phyloP scores from a whole-genome alignment of 2,888 invertebrate species.

The Cephus sareptanus region DNA sequence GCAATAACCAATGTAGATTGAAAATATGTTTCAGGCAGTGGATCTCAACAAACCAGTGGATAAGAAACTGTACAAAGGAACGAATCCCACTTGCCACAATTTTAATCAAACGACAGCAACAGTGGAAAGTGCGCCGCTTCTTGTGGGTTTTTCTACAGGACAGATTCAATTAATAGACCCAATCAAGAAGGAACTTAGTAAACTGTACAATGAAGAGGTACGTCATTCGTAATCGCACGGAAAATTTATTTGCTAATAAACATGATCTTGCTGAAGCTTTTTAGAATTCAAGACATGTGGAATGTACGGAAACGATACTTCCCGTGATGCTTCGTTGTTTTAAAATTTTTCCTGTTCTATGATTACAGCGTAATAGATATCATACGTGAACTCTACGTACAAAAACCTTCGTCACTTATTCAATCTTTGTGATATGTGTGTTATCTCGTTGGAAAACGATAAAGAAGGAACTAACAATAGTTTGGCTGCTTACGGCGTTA shows the following conservation, averaged over 20 bases:
- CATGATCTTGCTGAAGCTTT: not conserved
- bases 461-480: conserved; percentile 34
- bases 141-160: conserved; percentile 98
- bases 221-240: conserved; percentile 46
- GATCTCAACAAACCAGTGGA: conserved; percentile 97
- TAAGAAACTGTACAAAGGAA: conserved; percentile 98
- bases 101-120: conserved; percentile 90
- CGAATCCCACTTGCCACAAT: conserved; percentile 98
- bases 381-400: conserved; percentile 17
- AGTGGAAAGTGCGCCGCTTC: conserved; percentile 85
- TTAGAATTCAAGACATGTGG: not conserved
- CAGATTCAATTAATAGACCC: conserved; percentile 98
- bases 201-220: conserved; percentile 98
- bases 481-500: conserved; percentile 12
- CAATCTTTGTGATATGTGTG: conserved; percentile 29
- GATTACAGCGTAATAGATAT: conserved; percentile 11
- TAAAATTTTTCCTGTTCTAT: not conserved
- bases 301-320: not conserved
- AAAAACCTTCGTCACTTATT: conserved; percentile 28
- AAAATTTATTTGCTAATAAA: not conserved
- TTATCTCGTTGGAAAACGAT: conserved; percentile 43
- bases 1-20: not conserved
- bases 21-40: conserved; percentile 75
- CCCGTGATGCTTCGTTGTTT: not conserved
- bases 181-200: conserved; percentile 94